Conservation (phyloP, 1,140 invertebrate species). For the Pachypeltis micranthus region DNA sequence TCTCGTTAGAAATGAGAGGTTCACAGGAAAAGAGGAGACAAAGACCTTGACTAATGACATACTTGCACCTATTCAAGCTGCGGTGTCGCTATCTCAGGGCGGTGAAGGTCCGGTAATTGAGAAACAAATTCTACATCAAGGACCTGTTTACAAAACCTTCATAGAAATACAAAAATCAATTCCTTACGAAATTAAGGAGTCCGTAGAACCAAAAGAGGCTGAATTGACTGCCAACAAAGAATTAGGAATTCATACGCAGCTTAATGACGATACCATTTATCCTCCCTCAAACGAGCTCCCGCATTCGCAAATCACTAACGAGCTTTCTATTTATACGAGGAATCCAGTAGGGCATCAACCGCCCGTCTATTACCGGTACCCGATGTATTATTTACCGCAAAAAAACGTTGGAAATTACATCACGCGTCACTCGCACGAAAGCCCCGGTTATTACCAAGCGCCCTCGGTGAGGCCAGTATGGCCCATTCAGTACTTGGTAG, state of each 20-base stretch:
- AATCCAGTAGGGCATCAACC: too few relatives aligned
- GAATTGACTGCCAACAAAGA: neutral
- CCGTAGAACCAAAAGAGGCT: neutral
- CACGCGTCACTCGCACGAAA: slow-evolving; percentile 19
- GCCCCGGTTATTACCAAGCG: slow-evolving; percentile 8
- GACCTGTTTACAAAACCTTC: slow-evolving; percentile 22
- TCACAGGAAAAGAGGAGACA: neutral
- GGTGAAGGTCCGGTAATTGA: slow-evolving; percentile 15
- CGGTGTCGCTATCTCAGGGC: slow-evolving; percentile 34
- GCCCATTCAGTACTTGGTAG: neutral
- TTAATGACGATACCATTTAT: neutral
- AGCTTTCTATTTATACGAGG: neutral
- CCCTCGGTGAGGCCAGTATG: neutral
- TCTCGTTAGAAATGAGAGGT: neutral
- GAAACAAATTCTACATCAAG: slow-evolving; percentile 19
- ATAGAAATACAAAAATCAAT: slow-evolving; percentile 27
- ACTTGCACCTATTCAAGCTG: slow-evolving; percentile 38
- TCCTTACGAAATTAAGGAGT: slow-evolving; percentile 23
- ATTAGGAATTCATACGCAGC: neutral
- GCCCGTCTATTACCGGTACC: neutral
- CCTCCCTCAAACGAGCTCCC: neutral
- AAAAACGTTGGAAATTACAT: slow-evolving; percentile 17
- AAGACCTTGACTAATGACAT: slow-evolving; percentile 30
- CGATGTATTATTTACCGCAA: slow-evolving; percentile 15
- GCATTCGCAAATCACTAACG: neutral